Base-by-base conservation (phyloP, 2,888 invertebrate genomes). In the Andrena marginata region DNA sequence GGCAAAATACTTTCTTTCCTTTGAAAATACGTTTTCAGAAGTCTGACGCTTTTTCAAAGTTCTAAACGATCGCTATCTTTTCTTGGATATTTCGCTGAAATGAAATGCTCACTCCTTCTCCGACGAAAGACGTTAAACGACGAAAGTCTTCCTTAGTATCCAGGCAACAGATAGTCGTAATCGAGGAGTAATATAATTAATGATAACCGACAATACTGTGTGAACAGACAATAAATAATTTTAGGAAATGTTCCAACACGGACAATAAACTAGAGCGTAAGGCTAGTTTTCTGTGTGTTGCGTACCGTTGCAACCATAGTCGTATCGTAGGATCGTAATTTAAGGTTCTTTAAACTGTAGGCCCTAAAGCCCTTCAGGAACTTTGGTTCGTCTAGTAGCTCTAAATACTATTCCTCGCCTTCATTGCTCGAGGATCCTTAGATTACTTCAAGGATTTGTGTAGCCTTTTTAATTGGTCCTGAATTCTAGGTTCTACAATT, bases 181-280 rank as follows among this genome's bases (percentile, higher is more conserved):
- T 68, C 77, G 80, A 88, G 82, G 85, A 86, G 80, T 84, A 87
- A 84, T 78, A 74, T 90, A 88, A 71, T 83, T 90, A 92, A 91
- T 91, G 91, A 91, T 93, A 93, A 91, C 92, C 90, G 93, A 93
- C 93, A 93, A 93, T 93, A 93, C 93, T 93, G 93, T 93, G 93
- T 93, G 93, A 93, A 84, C 93, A 93, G 93, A 93, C 93, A 93
- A 93, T 93, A 93, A 92, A 91, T 93, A 93, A 85, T 84, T 63
- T 89, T 93, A 93, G 89, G 90, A 86, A 91, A 92, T 89, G 92
- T 92, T 93, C 93, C 92, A 90, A 82, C 76, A 90, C 85, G 93
- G 93, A 93, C 93, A 93, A 93, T 93, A 93, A 93, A 86, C 59
- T 89, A 89, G 72, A 35, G 10, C 13, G 72, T 92, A 92, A 91